Conservation (phyloP, 2,888 invertebrate genomes). For the Leucoptera coffeella region DNA sequence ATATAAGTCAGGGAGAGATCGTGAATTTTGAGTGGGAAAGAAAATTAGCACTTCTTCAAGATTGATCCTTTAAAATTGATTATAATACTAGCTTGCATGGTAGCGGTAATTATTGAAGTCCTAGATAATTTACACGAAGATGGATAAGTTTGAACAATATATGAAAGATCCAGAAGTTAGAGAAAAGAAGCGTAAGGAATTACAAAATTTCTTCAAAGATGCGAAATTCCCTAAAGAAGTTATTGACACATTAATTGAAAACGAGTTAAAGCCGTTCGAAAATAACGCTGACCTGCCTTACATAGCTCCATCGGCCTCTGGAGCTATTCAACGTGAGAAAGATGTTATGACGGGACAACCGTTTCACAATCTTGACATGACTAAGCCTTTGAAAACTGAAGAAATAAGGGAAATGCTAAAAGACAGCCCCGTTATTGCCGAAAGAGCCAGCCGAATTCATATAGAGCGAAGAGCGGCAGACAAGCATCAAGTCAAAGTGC, state of each 20-base stretch:
- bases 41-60: too few species aligned
- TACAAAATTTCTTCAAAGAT: slow-evolving; percentile 25
- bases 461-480: slow-evolving; percentile 16
- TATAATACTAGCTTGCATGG: too few species aligned
- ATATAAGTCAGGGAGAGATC: too few species aligned
- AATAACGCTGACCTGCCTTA: slow-evolving; percentile 16
- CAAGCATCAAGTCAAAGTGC: slow-evolving; percentile 11
- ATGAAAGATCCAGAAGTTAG: slow-evolving; percentile 14
- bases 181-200: slow-evolving; percentile 23
- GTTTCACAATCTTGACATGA: slow-evolving; percentile 22
- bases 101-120: too few species aligned
- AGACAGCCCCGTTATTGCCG: slow-evolving; percentile 24
- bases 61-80: too few species aligned
- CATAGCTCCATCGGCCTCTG: slow-evolving; percentile 25
- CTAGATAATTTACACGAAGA: slow-evolving; percentile 6
- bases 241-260: slow-evolving; percentile 27
- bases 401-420: slow-evolving; percentile 26
- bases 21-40: too few species aligned
- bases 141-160: slow-evolving; percentile 13
- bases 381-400: slow-evolving; percentile 18
- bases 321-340: slow-evolving; percentile 26
- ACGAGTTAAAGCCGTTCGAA: slow-evolving; percentile 24
- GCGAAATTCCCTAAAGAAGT: slow-evolving; percentile 20
- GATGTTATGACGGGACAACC: slow-evolving; percentile 44
- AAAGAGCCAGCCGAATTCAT: slow-evolving; percentile 39